Evolutionary conservation across 2,113 vertebrate genomes (phyloP), one percentile per base, ranked within the genome.

Genomic region (Ophiodon elongatus): DNA sequence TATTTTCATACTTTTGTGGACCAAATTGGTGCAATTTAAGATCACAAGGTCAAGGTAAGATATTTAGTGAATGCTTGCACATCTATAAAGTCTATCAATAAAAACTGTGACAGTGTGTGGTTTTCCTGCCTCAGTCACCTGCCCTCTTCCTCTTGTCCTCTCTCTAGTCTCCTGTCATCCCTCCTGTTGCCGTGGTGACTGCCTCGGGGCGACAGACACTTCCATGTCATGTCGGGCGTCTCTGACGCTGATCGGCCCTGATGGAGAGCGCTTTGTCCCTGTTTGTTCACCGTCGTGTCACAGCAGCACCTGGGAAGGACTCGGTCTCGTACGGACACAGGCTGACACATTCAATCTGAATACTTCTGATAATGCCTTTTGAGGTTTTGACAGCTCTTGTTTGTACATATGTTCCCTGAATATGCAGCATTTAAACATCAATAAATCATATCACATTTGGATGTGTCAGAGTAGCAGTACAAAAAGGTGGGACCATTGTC

Each of bases 251-350:
- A 94, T 90, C 52, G 39, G 66, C 76, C 68, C 78, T 91, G 92
- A 94, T 72, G 87, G 83, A 47, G 69, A 43, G 59, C 86, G 91
- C 84, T 91, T 92, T 93, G 92, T 93, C 83, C 64, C 88, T 73
- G 91, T 93, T 92, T 93, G 93, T 92, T 92, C 85, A 91, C 84
- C 15, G 45, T n/a, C 76, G 35, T 87, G 89, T 88, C 85, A 56
- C 83, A 29, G 33, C 75, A 43, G 19, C 87, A 81, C 87, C 82
- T 84, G 85, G 83, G 89, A 87, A 62, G 78, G 11, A 1, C 69
- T 8, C 59, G 56, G 72, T 57, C 75, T 41, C 45, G 15, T 19
- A 15, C 17, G 23, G 17, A 52, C 45, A 31, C 66, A 23, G 39
- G 33, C 68, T 17, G 29, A 47, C 73, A 52, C 2, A 5, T 29